phyloP scores from a whole-genome alignment of 2,888 invertebrate genomes.

The Microchrysa polita region DNA sequence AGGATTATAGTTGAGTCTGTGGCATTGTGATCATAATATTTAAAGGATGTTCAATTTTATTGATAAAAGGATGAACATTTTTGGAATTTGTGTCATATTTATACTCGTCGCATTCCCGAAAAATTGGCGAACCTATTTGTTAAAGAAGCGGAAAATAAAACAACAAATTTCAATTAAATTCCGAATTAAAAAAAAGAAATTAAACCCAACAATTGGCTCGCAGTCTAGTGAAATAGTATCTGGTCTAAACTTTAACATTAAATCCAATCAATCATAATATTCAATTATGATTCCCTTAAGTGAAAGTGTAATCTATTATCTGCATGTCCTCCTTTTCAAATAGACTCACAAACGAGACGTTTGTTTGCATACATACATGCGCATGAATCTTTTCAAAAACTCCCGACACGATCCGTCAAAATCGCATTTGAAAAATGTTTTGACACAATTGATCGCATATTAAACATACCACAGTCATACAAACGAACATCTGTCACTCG shows the following conservation, averaged over 20 bases:
- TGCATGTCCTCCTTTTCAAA: too few species aligned
- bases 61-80: not conserved
- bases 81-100: too few species aligned
- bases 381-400: not conserved
- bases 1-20: constrained; percentile 20
- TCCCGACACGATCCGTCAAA: constrained; percentile 23
- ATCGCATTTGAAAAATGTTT: constrained; percentile 29
- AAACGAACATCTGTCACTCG: constrained; percentile 50
- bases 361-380: not conserved
- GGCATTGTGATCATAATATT: constrained; percentile 19
- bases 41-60: not conserved
- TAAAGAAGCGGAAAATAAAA: too few species aligned
- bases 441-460: constrained; percentile 46
- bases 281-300: constrained; percentile 26
- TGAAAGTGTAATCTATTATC: constrained; percentile 18
- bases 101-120: too few species aligned
- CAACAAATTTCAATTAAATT: too few species aligned
- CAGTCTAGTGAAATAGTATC: too few species aligned
- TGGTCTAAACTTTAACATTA: not conserved
- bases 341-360: not conserved
- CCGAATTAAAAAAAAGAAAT: too few species aligned
- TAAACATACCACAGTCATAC: constrained; percentile 25
- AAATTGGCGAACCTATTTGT: too few species aligned
- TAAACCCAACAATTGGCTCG: too few species aligned
- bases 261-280: constrained; percentile 34